phyloP scores from a whole-genome alignment of 2,888 invertebrate species.

The Phorcus lineatus region DNA sequence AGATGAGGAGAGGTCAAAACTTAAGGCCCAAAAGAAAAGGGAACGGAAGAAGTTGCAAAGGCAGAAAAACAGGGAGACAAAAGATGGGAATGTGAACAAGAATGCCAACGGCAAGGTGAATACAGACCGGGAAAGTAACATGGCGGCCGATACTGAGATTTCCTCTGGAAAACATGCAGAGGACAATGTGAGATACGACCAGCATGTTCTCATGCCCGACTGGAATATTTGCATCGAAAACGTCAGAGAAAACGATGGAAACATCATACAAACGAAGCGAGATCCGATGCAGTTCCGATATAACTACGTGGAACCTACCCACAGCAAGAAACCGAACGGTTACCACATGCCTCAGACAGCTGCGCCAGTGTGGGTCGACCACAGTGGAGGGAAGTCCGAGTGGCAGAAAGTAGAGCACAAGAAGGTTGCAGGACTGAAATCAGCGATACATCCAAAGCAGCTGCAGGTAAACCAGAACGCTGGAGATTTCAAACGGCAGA shows the following conservation, averaged over 20 bases:
- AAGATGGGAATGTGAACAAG: constrained; percentile 6
- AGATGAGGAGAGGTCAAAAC: constrained; percentile 55
- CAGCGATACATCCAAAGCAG: neutral
- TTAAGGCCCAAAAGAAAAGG: constrained; percentile 50
- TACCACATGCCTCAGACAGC: neutral
- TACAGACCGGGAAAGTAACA: neutral
- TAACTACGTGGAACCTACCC: neutral
- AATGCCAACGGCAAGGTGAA: constrained; percentile 1
- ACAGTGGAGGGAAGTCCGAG: neutral
- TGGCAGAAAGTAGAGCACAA: constrained; percentile 12
- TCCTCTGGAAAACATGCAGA: neutral
- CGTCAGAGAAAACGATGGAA: neutral
- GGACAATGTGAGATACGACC: constrained; percentile 1
- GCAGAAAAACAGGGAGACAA: constrained; percentile 33
- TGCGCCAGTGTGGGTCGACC: neutral
- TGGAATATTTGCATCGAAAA: neutral
- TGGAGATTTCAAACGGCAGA: neutral
- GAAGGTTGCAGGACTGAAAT: neutral
- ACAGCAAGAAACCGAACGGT: neutral
- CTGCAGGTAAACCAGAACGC: neutral
- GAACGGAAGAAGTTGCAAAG: constrained; percentile 55
- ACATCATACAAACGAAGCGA: neutral
- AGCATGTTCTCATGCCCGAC: neutral
- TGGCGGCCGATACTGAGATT: neutral
- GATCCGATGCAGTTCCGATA: constrained; percentile 9